Evolutionary conservation across 2,888 invertebrate genomes (phyloP).

Genomic region (Spialia ferax): DNA sequence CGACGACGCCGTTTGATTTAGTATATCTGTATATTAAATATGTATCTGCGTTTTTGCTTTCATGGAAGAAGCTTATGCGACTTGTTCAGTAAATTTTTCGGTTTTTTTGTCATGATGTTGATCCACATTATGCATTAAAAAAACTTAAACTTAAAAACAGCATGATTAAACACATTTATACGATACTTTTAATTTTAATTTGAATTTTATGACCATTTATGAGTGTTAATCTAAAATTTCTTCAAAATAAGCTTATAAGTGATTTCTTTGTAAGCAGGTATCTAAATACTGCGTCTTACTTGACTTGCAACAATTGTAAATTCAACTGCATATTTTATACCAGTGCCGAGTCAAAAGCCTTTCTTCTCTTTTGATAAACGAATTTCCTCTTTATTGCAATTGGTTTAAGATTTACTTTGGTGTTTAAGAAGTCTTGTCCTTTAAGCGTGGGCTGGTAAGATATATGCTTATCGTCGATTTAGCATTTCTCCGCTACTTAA

Average conservation of each 20-base stretch:
- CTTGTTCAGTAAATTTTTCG: no score
- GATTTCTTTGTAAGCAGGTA: not conserved
- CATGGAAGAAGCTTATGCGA: not conserved
- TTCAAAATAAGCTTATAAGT: not conserved
- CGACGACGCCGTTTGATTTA: slow-evolving; percentile 15
- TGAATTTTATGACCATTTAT: no score
- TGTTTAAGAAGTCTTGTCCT: slow-evolving; percentile 35
- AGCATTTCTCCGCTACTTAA: slow-evolving; percentile 83
- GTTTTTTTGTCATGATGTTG: no score
- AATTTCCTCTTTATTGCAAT: slow-evolving; percentile 50
- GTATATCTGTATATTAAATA: slow-evolving; percentile 3
- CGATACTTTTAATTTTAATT: no score
- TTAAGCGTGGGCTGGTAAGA: slow-evolving; percentile 79
- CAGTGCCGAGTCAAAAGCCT: slow-evolving; percentile 48
- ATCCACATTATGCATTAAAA: no score
- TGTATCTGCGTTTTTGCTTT: not conserved
- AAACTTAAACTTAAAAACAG: not conserved
- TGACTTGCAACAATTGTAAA: slow-evolving; percentile 52
- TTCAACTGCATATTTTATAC: slow-evolving; percentile 51
- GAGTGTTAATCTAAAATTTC: not conserved
- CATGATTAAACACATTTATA: no score
- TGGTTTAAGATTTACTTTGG: slow-evolving; percentile 55
- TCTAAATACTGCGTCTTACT: slow-evolving; percentile 20
- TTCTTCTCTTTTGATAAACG: slow-evolving; percentile 9
- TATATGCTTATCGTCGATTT: slow-evolving; percentile 81